Percentiles rank a stretch among this genome's conserved stretches.
phyloP scores from a whole-genome alignment of 2,113 vertebrate genomes.

The Gadus macrocephalus region DNA sequence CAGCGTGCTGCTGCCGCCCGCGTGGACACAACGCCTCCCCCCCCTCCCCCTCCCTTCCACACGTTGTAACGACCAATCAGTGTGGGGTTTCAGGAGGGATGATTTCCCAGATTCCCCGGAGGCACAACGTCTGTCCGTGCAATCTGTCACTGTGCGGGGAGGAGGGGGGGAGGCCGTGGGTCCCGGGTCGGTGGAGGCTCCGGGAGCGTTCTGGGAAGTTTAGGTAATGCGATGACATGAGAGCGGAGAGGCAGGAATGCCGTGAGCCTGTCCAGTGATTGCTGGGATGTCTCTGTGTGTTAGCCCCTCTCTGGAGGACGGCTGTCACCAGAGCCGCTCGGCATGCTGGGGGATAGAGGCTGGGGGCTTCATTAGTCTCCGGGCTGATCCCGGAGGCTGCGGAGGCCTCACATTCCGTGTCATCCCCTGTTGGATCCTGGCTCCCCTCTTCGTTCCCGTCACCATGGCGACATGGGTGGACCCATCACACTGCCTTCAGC shows the following conservation, averaged over 20 bases:
- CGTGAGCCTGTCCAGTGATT: slow-evolving; percentile 53
- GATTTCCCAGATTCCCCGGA: slow-evolving; percentile 17
- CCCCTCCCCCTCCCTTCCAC: slow-evolving; percentile 11
- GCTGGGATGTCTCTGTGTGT: slow-evolving; percentile 46
- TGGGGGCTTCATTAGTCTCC: slow-evolving; percentile 45
- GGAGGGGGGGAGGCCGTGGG: slow-evolving; percentile 30
- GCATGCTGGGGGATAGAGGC: slow-evolving; percentile 33
- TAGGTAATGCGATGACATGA: slow-evolving; percentile 53
- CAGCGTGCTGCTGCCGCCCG: slow-evolving; percentile 23
- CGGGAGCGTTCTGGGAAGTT: slow-evolving; percentile 41
- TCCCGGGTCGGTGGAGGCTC: neutral
- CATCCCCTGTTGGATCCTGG: slow-evolving; percentile 35
- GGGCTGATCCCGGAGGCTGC: slow-evolving; percentile 39
- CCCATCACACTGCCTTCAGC: neutral
- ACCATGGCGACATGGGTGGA: slow-evolving; percentile 16
- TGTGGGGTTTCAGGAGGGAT: slow-evolving; percentile 24
- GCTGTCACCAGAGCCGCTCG: slow-evolving; percentile 51
- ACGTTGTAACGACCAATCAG: slow-evolving; percentile 27
- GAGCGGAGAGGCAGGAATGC: slow-evolving; percentile 45
- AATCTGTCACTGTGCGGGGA: slow-evolving; percentile 32
- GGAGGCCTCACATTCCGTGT: slow-evolving; percentile 37
- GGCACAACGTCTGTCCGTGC: slow-evolving; percentile 9
- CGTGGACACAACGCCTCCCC: neutral
- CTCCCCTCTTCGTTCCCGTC: slow-evolving; percentile 4
- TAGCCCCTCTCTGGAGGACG: slow-evolving; percentile 32